Evolutionary conservation across 2,113 vertebrate species (phyloP), one percentile per base, ranked within the genome.

Genomic region (Nerophis lumbriciformis): DNA sequence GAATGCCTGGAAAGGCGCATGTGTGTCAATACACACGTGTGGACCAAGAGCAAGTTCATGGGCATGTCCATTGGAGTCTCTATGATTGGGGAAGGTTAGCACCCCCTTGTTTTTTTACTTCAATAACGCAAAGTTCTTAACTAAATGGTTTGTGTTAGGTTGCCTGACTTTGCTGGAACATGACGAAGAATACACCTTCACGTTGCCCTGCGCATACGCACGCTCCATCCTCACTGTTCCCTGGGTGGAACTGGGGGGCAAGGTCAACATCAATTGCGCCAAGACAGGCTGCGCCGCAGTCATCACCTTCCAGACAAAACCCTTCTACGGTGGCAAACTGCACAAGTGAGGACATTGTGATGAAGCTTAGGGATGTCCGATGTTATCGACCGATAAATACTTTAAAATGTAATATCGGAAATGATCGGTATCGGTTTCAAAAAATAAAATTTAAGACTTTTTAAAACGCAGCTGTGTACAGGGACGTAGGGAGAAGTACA

Each of bases 11-110:
- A 99, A 80, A 93, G 86, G 76, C 90, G 86, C 72, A 96, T 99
- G 89, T 98, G 95, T 49, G 94, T 98, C 61, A 98, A 96, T 68
- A 94, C 94, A 0, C 95, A 98, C 0, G 91, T 99, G 70, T 99
- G 97, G 97, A 99, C 97, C 81, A 98, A 96, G 86, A 99, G 97
- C 90, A 99, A 99, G 90, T 99, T 99, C 87, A 93, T 99, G 89
- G 97, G 97, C 49, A 99, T 99, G 97, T 99, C 97, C 1, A 98
- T 99, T 65, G 97, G 97, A 0, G 97, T 99, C 38, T 95, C 95
- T 0, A 99, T 98, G 96, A 86, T 96, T 36, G 97, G 96, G 9
- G 97, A 99, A 87, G 97, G 97, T 99, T 70, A 90, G 82, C 10
- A 61, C 6, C 6, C 0, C 6, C 8, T 49, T 16, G 50, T 11